A percentile compares a stretch with the other conserved stretches of the same genome.
Conservation (phyloP, 30 jellyfish, hydroid and myxozoan species). For the Aurelia coerulea region DNA sequence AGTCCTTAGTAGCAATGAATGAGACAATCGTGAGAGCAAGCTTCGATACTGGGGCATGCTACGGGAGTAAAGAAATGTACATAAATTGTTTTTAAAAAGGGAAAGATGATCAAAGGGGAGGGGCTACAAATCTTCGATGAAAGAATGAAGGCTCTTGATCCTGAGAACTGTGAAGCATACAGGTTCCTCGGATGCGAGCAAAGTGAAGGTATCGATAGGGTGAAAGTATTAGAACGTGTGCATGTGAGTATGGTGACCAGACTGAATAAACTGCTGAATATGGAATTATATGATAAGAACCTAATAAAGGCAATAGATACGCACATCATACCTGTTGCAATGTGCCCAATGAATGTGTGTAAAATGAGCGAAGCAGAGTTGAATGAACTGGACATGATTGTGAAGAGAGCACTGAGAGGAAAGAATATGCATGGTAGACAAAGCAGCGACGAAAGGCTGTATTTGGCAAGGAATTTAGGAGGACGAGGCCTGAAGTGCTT, state of each 20-base stretch:
- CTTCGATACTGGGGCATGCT: too few species aligned
- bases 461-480: neutral
- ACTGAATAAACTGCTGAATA: neutral
- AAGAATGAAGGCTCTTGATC: neutral
- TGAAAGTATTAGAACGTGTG: neutral
- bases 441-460: conserved; percentile 13
- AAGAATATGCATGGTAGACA: conserved; percentile 12
- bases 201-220: too few species aligned
- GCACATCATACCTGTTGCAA: neutral
- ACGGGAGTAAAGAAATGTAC: too few species aligned
- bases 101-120: too few species aligned
- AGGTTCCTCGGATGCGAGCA: neutral
- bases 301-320: neutral
- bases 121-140: neutral
- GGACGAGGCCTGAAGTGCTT: conserved; percentile 10
- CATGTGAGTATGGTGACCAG: neutral
- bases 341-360: neutral
- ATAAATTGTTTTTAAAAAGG: too few species aligned
- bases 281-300: neutral
- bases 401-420: neutral
- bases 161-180: neutral
- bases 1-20: too few species aligned
- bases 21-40: too few species aligned
- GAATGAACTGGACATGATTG: neutral
- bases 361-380: neutral